Evolutionary conservation across 2,888 invertebrate genomes (phyloP).

Genomic region (Frankliniella fusca): DNA sequence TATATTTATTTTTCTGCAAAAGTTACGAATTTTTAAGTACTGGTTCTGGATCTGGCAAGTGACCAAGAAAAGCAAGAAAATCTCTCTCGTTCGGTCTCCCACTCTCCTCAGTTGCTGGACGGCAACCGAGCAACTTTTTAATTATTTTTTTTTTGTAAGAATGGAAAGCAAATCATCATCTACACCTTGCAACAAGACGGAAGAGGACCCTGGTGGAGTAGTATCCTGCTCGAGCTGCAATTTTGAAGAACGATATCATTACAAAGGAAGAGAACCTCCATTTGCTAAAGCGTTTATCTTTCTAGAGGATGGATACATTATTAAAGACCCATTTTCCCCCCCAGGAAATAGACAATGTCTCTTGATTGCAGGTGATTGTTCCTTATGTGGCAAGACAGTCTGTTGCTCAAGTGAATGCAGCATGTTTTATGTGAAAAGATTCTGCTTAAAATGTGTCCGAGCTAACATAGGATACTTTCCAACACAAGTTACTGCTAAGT

Average conservation of each 20-base stretch:
- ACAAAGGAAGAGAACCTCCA: slow-evolving; percentile 69
- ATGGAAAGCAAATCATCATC: slow-evolving; percentile 13
- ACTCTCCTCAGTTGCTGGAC: neutral
- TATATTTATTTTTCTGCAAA: neutral
- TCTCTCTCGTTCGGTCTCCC: neutral
- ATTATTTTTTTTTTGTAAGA: neutral
- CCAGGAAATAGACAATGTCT: slow-evolving; percentile 71
- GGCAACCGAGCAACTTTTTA: neutral
- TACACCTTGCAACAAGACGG: slow-evolving; percentile 31
- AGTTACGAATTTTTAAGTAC: neutral
- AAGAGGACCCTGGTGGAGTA: slow-evolving; percentile 44
- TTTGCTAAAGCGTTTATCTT: slow-evolving; percentile 65
- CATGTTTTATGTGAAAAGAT: slow-evolving; percentile 69
- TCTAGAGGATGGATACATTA: slow-evolving; percentile 69
- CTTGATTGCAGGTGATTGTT: slow-evolving; percentile 72
- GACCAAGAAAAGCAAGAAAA: too few species aligned
- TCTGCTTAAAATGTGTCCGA: slow-evolving; percentile 67
- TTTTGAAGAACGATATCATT: slow-evolving; percentile 67
- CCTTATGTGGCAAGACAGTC: slow-evolving; percentile 61
- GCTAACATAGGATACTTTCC: slow-evolving; percentile 61
- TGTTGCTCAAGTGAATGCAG: slow-evolving; percentile 74
- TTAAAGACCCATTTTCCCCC: slow-evolving; percentile 80
- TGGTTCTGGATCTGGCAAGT: neutral
- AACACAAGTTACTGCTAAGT: slow-evolving; percentile 60
- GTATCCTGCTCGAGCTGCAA: slow-evolving; percentile 65